Evolutionary conservation across 2,113 vertebrate genomes (phyloP).

Genomic region (Plestiodon gilberti): DNA sequence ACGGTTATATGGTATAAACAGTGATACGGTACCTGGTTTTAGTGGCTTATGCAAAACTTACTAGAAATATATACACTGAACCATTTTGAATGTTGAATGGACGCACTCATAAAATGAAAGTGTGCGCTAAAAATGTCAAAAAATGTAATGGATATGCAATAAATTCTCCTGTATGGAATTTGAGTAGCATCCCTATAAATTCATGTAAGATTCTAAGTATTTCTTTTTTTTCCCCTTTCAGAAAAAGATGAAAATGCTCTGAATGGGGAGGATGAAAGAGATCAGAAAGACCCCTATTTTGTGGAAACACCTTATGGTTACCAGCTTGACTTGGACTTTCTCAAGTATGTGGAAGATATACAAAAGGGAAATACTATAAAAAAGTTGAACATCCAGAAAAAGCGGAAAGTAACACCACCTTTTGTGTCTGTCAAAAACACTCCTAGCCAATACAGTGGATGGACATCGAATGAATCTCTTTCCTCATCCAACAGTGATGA

Average conservation of each 20-base stretch:
- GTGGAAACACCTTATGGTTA: conserved; percentile 98
- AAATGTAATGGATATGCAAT: not conserved
- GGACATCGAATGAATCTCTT: conserved; percentile 93
- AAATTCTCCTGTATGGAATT: not conserved
- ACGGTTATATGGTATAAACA: not conserved
- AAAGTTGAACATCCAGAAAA: conserved; percentile 91
- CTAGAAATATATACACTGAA: not conserved
- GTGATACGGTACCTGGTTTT: rapidly evolving
- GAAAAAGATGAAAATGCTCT: conserved; percentile 80
- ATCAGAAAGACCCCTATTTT: conserved; percentile 84
- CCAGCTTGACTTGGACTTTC: conserved; percentile 96
- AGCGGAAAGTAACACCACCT: conserved; percentile 77
- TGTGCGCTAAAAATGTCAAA: not conserved
- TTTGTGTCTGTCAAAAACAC: conserved; percentile 62
- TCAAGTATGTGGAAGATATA: conserved; percentile 98
- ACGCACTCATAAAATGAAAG: not conserved
- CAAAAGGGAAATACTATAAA: conserved; percentile 95
- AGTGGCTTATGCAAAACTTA: not conserved
- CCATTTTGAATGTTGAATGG: not conserved
- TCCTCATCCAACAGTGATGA: conserved; percentile 94
- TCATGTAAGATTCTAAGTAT: conserved; percentile 17
- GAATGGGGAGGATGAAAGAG: conserved; percentile 84
- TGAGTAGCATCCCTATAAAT: not conserved
- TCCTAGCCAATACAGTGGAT: conserved; percentile 76
- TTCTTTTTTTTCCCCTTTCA: conserved; percentile 64